Evolutionary conservation across 2,888 invertebrate genomes (phyloP), one percentile per base, ranked within the genome.

Genomic region (Coelopa pilipes): DNA sequence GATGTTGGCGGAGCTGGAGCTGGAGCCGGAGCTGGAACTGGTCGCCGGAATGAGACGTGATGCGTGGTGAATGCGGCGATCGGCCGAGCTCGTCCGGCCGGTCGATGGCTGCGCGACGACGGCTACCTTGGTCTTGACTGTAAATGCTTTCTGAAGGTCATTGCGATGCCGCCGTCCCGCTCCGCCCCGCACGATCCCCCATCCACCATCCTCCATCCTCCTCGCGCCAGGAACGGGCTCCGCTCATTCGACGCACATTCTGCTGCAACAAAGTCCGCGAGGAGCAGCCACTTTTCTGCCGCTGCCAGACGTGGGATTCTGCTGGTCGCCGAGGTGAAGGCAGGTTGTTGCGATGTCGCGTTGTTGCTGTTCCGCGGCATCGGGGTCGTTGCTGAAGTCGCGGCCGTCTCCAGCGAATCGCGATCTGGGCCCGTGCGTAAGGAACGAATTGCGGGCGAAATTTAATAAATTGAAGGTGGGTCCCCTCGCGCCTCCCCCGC

Each of bases 41-140:
- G 24, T 70, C 60, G 59, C 49, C 24, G 46, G 47, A 45, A 70
- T 47, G 21, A 59, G 70, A 70, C 70, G 70, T 70, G 60, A 60
- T 70, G 70, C 60, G 49, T 70, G 70, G 59, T 49, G 15, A 67
- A 67, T 53, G 53, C 53, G 53, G 53, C 53, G 53, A n/a, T 9
- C 53, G 53, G 53, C n/a, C 53, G 53, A 12, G 57, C 57, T 59
- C 21, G 21, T 24, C 21, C 24, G 62, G 13, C 13, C 62, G 47
- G 60, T 24, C 59, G 49, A 59, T 45, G 62, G 21, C 49, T 47
- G 24, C 15, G 34, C 67, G 66, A 59, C 55, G 72, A n/a, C 21
- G 57, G 59, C 62, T 68, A 69, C 73, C 73, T 73, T 73, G 73
- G 69, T 69, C 69, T 69, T 73, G 69, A 69, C 69, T 69, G 69